Conservation (phyloP, 1,140 invertebrate species). For the Tetranychus urticae region DNA sequence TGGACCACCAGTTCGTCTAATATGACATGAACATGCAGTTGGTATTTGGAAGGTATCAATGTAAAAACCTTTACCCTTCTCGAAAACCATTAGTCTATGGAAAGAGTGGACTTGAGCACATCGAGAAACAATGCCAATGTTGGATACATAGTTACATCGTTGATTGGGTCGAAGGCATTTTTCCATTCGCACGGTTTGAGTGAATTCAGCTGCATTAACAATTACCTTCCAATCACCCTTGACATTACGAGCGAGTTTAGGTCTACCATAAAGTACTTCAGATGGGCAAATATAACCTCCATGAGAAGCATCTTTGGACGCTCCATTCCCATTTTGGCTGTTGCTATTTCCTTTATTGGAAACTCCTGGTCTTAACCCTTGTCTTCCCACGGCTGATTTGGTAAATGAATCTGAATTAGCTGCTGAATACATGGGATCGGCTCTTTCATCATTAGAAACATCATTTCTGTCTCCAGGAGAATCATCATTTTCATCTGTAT, state of each 20-base stretch:
- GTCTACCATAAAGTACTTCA: conserved; percentile 53
- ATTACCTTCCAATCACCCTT: conserved; percentile 63
- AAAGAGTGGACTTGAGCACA: conserved; percentile 65
- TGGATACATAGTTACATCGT: conserved; percentile 7
- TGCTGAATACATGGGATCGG: background rate
- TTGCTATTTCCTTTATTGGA: background rate
- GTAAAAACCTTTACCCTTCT: conserved; percentile 45
- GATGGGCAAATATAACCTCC: conserved; percentile 47
- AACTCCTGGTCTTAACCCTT: background rate
- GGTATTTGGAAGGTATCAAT: conserved; percentile 64
- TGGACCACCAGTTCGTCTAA: background rate
- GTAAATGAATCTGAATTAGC: background rate
- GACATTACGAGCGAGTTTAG: conserved; percentile 45
- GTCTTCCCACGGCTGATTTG: background rate
- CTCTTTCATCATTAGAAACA: conserved; percentile 7
- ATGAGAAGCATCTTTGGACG: background rate
- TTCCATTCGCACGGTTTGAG: conserved; percentile 54
- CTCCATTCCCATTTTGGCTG: background rate
- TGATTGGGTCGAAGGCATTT: conserved; percentile 40
- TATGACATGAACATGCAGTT: conserved; percentile 53
- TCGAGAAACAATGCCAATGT: background rate
- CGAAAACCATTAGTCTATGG: conserved; percentile 59
- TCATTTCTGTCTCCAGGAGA: conserved; percentile 21
- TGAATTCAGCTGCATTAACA: conserved; percentile 55
- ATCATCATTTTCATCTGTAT: conserved; percentile 16